These are phyloP conservation scores for Ptychochromis oligacanthus DNA, from an alignment of 2,113 vertebrate species.

Conservation along the genomic window DNA sequence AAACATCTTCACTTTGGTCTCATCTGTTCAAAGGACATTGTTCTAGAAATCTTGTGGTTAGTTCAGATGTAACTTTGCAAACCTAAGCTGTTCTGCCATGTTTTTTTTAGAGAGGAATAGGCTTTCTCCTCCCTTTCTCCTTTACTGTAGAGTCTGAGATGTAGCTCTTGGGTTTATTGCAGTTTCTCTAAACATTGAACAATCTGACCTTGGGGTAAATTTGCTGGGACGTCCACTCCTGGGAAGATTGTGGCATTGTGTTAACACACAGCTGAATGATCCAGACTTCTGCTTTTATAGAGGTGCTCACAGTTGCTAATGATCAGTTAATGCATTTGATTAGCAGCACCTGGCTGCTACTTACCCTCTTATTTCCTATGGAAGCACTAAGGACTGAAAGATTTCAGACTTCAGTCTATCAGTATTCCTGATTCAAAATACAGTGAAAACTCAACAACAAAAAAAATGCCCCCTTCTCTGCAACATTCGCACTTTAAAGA, in stretches of 20 bases:
- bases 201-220: not conserved
- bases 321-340: too few relatives aligned
- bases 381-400: not conserved
- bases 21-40: accelerated
- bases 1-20: not conserved
- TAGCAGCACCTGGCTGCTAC: not conserved
- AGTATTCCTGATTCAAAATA: not conserved
- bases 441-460: not conserved
- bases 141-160: not conserved
- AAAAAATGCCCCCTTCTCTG: not conserved
- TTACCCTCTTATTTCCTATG: not conserved
- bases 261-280: not conserved
- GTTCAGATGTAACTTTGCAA: not conserved
- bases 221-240: not conserved
- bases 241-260: not conserved
- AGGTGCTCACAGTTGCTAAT: not conserved
- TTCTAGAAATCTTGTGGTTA: not conserved
- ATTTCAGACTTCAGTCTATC: accelerated
- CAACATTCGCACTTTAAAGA: not conserved
- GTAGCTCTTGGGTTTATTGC: accelerated
- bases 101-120: too few relatives aligned
- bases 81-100: not conserved
- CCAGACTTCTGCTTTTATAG: not conserved
- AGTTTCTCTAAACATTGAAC: not conserved
- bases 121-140: too few relatives aligned